Base-by-base conservation (phyloP, 2,888 invertebrate species). In the Eurois occulta region DNA sequence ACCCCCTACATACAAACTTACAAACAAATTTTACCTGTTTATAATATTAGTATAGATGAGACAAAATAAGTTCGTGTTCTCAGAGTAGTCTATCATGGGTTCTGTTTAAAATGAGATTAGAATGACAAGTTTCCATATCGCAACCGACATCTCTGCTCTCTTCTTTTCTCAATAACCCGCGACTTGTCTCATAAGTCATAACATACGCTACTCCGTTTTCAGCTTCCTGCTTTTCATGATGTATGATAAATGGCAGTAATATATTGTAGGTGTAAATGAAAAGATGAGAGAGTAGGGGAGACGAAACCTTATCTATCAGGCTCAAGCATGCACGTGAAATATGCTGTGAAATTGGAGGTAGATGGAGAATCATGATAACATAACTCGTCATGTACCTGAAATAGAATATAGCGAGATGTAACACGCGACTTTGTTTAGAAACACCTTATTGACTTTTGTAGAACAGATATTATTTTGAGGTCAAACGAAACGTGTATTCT, bases 281-380 rank as follows among this genome's bases (percentile, higher is more conserved):
- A 84, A 80, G 68, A 81, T 75, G 84, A 52, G 60, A 68, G 28
- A 60, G 38, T 55, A 16, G 7, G 60, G 52, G n/a, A 72, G 55
- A 62, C 38, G 46, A 35, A 55, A 35, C 66, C 72, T 72, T 84
- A 82, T 82, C 80, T 75, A 80, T 84, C 82, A 80, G 62, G 75
- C 80, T 82, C 75, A 71, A 66, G 52, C 13, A 58, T 43, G 48
- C 70, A 46, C 28, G 55, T 70, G 70, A 80, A 82, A 82, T 64
- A 82, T 84, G 66, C 70, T 80, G 55, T 84, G 84, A 84, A 84
- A 82, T 84, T 84, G 84, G 80, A 84, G 46, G 43, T 35, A 83
- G 46, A 72, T 55, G 28, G 10, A 60, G 58, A 28, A 41, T 72
- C 52, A 83, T 81, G 52, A 38, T 28, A 13, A 32, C 28, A 64